A percentile compares a stretch with the other conserved stretches of the same genome.
Conservation (phyloP, 2,888 invertebrate species). For the Tetranychus truncatus region DNA sequence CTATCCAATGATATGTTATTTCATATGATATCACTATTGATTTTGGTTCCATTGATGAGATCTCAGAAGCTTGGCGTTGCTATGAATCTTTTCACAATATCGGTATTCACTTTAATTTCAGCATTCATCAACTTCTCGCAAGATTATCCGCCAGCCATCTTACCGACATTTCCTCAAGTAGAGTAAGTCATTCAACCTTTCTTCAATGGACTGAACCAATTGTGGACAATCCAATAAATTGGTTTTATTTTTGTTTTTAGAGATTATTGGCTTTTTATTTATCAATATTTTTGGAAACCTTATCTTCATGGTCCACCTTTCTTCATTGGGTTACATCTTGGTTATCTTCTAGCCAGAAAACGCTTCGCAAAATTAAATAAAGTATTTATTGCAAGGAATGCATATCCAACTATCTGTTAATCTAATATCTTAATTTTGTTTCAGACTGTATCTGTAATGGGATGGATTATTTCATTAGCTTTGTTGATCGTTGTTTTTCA, state of each 20-base stretch:
- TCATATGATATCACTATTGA: conserved; percentile 16
- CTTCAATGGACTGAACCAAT: not conserved
- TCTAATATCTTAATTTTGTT: not conserved
- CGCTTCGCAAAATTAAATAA: conserved; percentile 8
- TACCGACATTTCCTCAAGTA: conserved; percentile 5
- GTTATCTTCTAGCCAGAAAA: conserved; percentile 10
- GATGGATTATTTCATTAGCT: conserved; percentile 4
- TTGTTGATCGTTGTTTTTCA: not conserved
- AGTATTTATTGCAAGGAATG: not conserved
- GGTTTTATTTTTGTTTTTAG: not conserved
- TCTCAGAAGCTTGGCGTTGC: not conserved
- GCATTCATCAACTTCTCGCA: not conserved
- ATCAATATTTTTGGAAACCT: conserved; percentile 9
- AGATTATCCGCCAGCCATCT: conserved; percentile 6
- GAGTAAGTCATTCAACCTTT: conserved; percentile 2
- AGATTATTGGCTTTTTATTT: conserved; percentile 1
- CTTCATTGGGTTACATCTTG: conserved; percentile 14
- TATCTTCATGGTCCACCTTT: conserved; percentile 12
- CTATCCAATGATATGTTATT: conserved; percentile 21
- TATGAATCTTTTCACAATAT: not conserved
- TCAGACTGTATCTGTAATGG: not conserved
- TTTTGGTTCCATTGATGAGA: conserved; percentile 8
- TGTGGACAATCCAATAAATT: not conserved
- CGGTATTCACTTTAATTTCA: not conserved
- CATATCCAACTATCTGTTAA: too few relatives aligned